Evolutionary conservation across 2,797 vertebrate genomes (phyloP).

Genomic region (Sternotherus odoratus): DNA sequence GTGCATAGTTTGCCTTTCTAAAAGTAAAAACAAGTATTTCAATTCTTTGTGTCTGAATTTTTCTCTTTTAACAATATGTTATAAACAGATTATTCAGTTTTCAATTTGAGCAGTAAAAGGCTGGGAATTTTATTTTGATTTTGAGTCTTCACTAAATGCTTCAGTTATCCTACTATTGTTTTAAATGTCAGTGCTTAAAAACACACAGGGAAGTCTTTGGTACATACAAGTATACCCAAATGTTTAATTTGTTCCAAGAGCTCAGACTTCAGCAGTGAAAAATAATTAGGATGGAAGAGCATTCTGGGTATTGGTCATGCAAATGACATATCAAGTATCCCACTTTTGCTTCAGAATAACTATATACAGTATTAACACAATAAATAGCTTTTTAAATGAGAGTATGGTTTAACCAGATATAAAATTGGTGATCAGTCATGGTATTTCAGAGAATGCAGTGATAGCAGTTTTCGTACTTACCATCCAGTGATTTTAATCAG

Average conservation of each 20-base stretch:
- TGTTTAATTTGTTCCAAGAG: constrained; percentile 54
- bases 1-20: background rate
- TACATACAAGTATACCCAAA: constrained; percentile 17
- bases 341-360: constrained; percentile 51
- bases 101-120: background rate
- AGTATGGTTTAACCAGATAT: constrained; percentile 69
- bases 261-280: background rate
- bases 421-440: constrained; percentile 63
- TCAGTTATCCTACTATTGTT: background rate
- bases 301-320: constrained; percentile 26
- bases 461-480: constrained; percentile 38
- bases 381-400: constrained; percentile 61
- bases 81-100: background rate
- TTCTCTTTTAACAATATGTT: background rate
- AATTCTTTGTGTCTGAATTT: background rate
- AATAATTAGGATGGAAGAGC: constrained; percentile 10
- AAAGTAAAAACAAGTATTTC: background rate
- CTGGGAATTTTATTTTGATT: background rate
- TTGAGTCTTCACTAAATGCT: background rate
- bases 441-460: constrained; percentile 59
- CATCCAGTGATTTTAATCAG: constrained; percentile 13
- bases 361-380: constrained; percentile 50
- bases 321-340: constrained; percentile 57
- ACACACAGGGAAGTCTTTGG: constrained; percentile 12
- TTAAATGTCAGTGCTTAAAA: constrained; percentile 32